These are phyloP conservation scores for Cyphomyrus discorhynchus DNA, from an alignment of 2,113 vertebrate genomes.

Conservation along the genomic window DNA sequence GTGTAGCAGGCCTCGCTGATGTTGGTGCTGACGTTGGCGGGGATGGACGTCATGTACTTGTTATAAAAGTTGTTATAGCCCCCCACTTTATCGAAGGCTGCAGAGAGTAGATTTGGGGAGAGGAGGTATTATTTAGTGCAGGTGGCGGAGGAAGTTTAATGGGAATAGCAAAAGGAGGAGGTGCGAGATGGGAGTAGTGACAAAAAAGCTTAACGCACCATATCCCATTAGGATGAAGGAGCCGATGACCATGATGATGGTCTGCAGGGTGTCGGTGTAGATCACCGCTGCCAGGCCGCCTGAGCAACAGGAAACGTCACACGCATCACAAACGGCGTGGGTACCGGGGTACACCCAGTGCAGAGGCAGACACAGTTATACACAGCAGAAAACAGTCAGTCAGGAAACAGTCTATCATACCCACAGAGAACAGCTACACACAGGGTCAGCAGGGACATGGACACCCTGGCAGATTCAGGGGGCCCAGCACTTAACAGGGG, in stretches of 20 bases:
- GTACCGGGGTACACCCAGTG: not conserved
- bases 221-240: constrained; percentile 85
- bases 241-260: constrained; percentile 84
- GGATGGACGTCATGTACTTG: constrained; percentile 76
- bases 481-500: not conserved
- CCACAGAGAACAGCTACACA: not conserved
- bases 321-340: not conserved
- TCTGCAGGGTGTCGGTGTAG: constrained; percentile 93
- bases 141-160: not conserved
- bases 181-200: not conserved
- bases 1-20: constrained; percentile 59
- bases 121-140: not conserved
- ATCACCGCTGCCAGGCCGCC: constrained; percentile 95
- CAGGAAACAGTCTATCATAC: not conserved
- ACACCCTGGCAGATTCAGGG: not conserved
- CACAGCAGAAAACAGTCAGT: no score
- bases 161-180: not conserved
- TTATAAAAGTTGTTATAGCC: constrained; percentile 69
- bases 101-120: not conserved
- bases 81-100: constrained; percentile 79
- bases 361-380: not conserved
- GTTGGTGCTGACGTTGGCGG: constrained; percentile 21
- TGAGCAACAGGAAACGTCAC: constrained; percentile 30
- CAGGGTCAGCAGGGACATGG: not conserved
- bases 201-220: constrained; percentile 62